Evolutionary conservation across 2,888 invertebrate genomes (phyloP).

Genomic region (Morpho achilles): DNA sequence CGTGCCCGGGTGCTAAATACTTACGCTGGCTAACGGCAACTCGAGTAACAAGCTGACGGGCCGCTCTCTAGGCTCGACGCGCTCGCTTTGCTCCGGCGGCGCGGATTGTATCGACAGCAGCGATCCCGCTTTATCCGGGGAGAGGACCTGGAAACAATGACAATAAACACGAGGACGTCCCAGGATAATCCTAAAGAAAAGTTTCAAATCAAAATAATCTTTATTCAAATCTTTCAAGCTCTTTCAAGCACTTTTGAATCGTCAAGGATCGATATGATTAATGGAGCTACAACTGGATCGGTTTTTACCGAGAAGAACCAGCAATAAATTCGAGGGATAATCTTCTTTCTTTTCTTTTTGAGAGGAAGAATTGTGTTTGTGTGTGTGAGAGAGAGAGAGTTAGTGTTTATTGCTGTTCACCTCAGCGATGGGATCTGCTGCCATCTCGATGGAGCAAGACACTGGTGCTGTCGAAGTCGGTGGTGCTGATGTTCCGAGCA

Average conservation of each 20-base stretch:
- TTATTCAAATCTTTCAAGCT: too few species aligned
- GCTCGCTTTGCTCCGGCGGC: constrained; percentile 72
- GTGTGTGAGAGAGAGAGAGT: too few species aligned
- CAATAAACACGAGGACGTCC: constrained; percentile 21
- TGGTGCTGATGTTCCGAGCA: constrained; percentile 59
- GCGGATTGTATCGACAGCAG: constrained; percentile 84
- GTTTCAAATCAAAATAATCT: too few species aligned
- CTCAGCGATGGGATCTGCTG: constrained; percentile 48
- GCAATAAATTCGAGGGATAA: too few species aligned
- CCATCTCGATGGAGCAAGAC: constrained; percentile 63
- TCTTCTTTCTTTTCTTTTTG: too few species aligned
- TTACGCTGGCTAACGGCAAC: constrained; percentile 45
- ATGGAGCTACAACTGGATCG: too few species aligned
- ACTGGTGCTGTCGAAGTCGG: constrained; percentile 47
- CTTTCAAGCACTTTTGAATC: too few species aligned
- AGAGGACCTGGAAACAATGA: constrained; percentile 46
- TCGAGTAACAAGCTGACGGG: constrained; percentile 63
- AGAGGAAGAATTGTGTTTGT: too few species aligned
- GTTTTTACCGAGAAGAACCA: too few species aligned
- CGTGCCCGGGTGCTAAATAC: constrained; percentile 3
- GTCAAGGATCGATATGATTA: too few species aligned
- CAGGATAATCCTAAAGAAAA: too few species aligned
- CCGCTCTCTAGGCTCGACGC: constrained; percentile 68
- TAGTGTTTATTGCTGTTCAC: constrained; percentile 20
- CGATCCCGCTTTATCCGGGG: constrained; percentile 77